Percentiles rank a stretch among this genome's conserved stretches.
Evolutionary conservation across 2,888 invertebrate species (phyloP).

Genomic region (Fissipunctia ypsillon): DNA sequence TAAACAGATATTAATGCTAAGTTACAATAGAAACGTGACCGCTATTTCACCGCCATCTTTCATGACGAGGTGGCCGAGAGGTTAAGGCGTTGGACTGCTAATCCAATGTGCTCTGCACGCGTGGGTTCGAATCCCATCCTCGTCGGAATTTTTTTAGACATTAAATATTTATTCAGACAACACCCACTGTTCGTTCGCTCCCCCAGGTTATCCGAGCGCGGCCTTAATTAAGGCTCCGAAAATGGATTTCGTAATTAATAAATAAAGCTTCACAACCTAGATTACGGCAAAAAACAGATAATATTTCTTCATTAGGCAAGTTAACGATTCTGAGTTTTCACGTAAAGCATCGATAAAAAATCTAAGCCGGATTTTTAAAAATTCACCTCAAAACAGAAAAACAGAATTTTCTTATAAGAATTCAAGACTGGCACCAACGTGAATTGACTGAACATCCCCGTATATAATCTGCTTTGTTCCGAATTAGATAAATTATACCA

Average conservation of each 20-base stretch:
- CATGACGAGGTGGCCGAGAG: slow-evolving; percentile 95
- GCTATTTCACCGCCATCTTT: slow-evolving; percentile 17
- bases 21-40: slow-evolving; percentile 19
- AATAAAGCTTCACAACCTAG: slow-evolving; percentile 49
- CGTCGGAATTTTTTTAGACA: slow-evolving; percentile 84
- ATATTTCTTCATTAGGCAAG: slow-evolving; percentile 49
- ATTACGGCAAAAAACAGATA: slow-evolving; percentile 46
- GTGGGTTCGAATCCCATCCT: slow-evolving; percentile 96
- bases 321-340: slow-evolving; percentile 49
- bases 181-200: slow-evolving; percentile 6
- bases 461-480: slow-evolving; percentile 83
- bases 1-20: slow-evolving; percentile 46
- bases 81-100: slow-evolving; percentile 96
- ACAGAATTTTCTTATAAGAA: slow-evolving; percentile 62
- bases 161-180: slow-evolving; percentile 30
- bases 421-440: slow-evolving; percentile 60
- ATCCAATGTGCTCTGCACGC: slow-evolving; percentile 96
- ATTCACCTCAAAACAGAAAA: slow-evolving; percentile 50
- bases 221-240: slow-evolving; percentile 61
- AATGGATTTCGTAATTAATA: slow-evolving; percentile 62
- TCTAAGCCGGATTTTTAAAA: slow-evolving; percentile 22
- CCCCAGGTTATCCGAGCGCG: slow-evolving; percentile 35
- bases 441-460: slow-evolving; percentile 75
- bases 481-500: slow-evolving; percentile 88
- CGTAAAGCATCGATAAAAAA: slow-evolving; percentile 30